These are phyloP conservation scores for Nemapogon koenigi DNA, from an alignment of 2,888 invertebrate genomes.

Conservation along the genomic window DNA sequence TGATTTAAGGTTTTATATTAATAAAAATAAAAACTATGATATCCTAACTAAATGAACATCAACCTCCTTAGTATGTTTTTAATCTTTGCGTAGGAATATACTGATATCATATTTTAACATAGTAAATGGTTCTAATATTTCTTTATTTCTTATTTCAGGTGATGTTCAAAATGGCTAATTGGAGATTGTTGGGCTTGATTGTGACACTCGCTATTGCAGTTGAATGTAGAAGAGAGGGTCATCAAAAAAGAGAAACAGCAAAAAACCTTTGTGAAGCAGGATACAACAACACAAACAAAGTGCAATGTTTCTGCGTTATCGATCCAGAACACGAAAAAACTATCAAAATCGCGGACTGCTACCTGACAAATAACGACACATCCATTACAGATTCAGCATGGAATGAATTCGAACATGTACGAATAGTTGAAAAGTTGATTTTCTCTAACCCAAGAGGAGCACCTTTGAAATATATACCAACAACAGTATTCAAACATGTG, in stretches of 20 bases:
- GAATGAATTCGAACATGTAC: conserved; percentile 70
- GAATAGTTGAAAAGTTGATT: conserved; percentile 67
- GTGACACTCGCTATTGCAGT: conserved; percentile 27
- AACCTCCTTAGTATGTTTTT: no score
- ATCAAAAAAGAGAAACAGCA: conserved; percentile 29
- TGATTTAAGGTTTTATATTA: no score
- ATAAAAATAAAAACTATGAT: no score
- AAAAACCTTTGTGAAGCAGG: conserved; percentile 35
- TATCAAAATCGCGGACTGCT: conserved; percentile 73
- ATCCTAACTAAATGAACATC: no score
- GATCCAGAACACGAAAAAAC: conserved; percentile 22
- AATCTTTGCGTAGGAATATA: no score
- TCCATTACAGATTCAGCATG: conserved; percentile 68
- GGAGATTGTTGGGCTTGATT: conserved; percentile 23
- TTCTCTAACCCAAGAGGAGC: conserved; percentile 71
- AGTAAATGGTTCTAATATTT: no score
- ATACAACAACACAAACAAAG: conserved; percentile 32
- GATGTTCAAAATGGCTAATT: conserved; percentile 28
- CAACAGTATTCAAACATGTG: conserved; percentile 66
- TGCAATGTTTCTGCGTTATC: conserved; percentile 41
- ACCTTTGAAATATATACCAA: conserved; percentile 71
- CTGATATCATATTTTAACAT: no score
- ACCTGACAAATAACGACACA: conserved; percentile 66
- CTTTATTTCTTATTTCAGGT: conserved; percentile 33
- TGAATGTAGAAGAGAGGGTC: conserved; percentile 30